Percentiles rank a stretch among this genome's conserved stretches.
These are phyloP conservation scores for Champsocephalus esox DNA, from an alignment of 2,797 vertebrate species.

Conservation along the genomic window DNA sequence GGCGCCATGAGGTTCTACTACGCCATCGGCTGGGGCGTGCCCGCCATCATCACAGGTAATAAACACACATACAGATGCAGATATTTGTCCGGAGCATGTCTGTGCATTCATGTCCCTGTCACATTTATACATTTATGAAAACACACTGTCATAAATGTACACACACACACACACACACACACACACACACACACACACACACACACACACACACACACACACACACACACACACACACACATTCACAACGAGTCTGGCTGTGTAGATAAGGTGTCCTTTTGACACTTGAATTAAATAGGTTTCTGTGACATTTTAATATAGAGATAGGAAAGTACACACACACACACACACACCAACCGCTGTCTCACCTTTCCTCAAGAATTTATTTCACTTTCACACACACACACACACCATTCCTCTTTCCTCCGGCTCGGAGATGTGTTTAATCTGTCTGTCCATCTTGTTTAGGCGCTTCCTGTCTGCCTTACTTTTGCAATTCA, in stretches of 20 bases:
- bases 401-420: constrained; percentile 5
- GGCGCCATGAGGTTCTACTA: constrained; percentile 99
- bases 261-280: constrained; percentile 65
- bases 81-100: neutral
- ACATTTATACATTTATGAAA: neutral
- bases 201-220: constrained; percentile 6
- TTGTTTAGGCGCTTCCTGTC: constrained; percentile 31
- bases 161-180: neutral
- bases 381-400: constrained; percentile 32
- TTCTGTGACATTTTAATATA: constrained; percentile 70
- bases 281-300: constrained; percentile 59
- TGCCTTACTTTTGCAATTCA: constrained; percentile 31
- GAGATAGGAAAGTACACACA: constrained; percentile 38
- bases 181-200: constrained; percentile 4
- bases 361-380: constrained; percentile 32
- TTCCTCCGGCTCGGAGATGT: constrained; percentile 16
- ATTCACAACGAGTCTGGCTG: constrained; percentile 38
- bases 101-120: neutral
- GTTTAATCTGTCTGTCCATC: constrained; percentile 37
- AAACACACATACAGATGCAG: neutral
- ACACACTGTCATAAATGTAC: constrained; percentile 1
- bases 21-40: constrained; percentile 97
- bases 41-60: constrained; percentile 95
- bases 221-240: constrained; percentile 3
- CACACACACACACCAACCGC: constrained; percentile 17